Percentiles rank a stretch among this genome's conserved stretches.
phyloP scores from a whole-genome alignment of 2,113 vertebrate species.

The Trogon surrucura region DNA sequence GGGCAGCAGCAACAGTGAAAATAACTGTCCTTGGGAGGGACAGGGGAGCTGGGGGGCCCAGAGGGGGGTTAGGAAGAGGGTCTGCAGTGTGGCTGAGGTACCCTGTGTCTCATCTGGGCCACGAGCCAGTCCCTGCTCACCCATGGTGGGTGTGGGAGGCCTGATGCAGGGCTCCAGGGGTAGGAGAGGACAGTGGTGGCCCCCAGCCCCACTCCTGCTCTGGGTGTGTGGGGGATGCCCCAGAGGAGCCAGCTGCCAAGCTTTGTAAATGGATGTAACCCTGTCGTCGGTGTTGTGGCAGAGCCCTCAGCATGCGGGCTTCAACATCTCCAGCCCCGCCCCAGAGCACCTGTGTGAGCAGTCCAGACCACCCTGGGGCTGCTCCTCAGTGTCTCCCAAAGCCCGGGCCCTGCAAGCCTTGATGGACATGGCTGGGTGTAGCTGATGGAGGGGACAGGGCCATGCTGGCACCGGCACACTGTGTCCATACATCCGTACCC shows the following conservation, averaged over 20 bases:
- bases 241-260: background rate
- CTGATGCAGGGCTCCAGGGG: background rate
- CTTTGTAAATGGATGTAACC: slow-evolving; percentile 49
- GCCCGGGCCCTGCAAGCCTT: background rate
- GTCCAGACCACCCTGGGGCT: background rate
- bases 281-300: background rate
- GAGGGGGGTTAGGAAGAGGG: background rate
- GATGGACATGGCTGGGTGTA: background rate
- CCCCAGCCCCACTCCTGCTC: background rate
- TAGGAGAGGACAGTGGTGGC: rapidly evolving
- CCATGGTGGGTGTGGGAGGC: background rate
- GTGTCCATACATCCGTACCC: background rate
- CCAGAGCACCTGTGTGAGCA: background rate
- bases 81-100: background rate
- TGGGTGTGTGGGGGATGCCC: background rate
- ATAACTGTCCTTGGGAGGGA: background rate
- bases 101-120: background rate
- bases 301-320: slow-evolving; percentile 65
- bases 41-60: background rate
- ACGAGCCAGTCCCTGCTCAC: background rate
- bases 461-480: background rate
- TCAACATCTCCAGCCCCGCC: background rate
- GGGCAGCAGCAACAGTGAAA: background rate
- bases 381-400: slow-evolving; percentile 7
- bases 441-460: background rate